Evolutionary conservation across 2,113 vertebrate genomes (phyloP).

Genomic region (Cheilinus undulatus): DNA sequence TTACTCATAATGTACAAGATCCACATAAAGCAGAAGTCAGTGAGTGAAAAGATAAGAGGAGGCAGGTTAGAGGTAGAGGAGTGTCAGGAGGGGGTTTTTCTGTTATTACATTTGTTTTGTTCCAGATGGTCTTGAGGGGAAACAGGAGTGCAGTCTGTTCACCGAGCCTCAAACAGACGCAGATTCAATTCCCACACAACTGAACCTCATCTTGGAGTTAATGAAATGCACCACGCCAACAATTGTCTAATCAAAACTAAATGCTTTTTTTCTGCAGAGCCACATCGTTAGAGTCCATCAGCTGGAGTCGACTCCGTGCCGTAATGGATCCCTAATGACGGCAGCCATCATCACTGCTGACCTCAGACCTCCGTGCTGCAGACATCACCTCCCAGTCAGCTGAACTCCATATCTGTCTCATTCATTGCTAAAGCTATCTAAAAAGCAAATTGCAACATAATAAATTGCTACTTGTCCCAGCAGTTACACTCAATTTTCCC

Average conservation of each 20-base stretch:
- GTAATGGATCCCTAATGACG: slow-evolving; percentile 75
- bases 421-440: slow-evolving; percentile 46
- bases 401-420: slow-evolving; percentile 61
- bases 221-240: slow-evolving; percentile 74
- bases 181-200: slow-evolving; percentile 56
- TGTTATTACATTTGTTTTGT: slow-evolving; percentile 58
- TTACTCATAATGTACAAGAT: too few species aligned
- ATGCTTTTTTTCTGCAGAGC: slow-evolving; percentile 68
- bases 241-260: slow-evolving; percentile 77
- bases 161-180: slow-evolving; percentile 31
- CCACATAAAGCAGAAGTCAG: too few species aligned
- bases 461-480: slow-evolving; percentile 59
- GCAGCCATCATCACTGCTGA: slow-evolving; percentile 69
- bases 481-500: slow-evolving; percentile 62
- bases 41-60: too few species aligned
- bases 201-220: slow-evolving; percentile 74
- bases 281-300: slow-evolving; percentile 70
- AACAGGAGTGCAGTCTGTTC: slow-evolving; percentile 12
- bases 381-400: slow-evolving; percentile 61
- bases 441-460: slow-evolving; percentile 59
- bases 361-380: slow-evolving; percentile 65
- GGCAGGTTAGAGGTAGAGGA: neutral
- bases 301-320: slow-evolving; percentile 55
- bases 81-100: slow-evolving; percentile 23
- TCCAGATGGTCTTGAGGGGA: slow-evolving; percentile 37